phyloP scores from a whole-genome alignment of 2,797 vertebrate species.

The Neosalanx taihuensis region DNA sequence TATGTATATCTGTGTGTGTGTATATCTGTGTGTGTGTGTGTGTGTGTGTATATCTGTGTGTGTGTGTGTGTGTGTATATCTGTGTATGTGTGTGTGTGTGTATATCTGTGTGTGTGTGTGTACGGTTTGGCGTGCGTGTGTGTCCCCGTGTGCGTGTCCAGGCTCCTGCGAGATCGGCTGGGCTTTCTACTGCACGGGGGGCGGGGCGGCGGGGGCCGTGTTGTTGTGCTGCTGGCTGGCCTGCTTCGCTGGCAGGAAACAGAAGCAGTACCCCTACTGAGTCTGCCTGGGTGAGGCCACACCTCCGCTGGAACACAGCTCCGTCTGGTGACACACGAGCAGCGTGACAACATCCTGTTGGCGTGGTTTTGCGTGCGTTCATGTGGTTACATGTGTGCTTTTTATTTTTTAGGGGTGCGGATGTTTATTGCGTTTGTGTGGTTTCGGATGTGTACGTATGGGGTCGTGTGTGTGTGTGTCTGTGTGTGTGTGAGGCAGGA shows the following conservation, averaged over 20 bases:
- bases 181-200: slow-evolving; percentile 80
- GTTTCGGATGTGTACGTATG: too few species aligned
- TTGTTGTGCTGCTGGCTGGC: slow-evolving; percentile 78
- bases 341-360: too few species aligned
- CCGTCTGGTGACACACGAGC: too few species aligned
- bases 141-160: slow-evolving; percentile 32
- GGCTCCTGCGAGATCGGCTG: slow-evolving; percentile 78
- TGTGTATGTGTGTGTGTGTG: background rate
- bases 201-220: slow-evolving; percentile 69
- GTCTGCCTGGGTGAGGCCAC: background rate
- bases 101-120: background rate
- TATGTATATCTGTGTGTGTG: too few species aligned
- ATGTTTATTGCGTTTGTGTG: too few species aligned
- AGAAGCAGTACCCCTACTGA: slow-evolving; percentile 82
- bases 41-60: background rate
- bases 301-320: background rate
- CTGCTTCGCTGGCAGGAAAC: slow-evolving; percentile 81
- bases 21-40: background rate
- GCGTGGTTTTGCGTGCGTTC: too few species aligned
- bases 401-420: too few species aligned
- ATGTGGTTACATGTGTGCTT: too few species aligned
- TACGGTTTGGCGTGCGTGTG: slow-evolving; percentile 1
- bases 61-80: background rate
- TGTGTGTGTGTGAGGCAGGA: too few species aligned
- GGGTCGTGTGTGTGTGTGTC: too few species aligned